phyloP scores from a whole-genome alignment of 2,888 invertebrate species.

The Acronicta leporina region DNA sequence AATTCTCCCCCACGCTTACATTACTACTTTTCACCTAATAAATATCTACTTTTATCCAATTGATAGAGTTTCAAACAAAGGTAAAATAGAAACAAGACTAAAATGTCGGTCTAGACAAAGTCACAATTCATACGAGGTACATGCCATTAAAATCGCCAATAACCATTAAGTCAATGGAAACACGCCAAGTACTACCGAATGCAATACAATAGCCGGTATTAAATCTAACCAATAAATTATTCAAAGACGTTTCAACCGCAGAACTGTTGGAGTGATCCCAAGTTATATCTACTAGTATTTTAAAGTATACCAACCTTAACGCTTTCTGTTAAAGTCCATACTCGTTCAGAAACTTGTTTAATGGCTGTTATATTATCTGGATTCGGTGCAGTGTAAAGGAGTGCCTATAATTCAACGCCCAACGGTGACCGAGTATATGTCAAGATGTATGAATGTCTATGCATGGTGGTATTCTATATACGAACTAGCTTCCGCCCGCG shows the following conservation, averaged over 20 bases:
- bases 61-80: conserved; percentile 16
- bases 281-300: conserved; percentile 7
- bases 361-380: conserved; percentile 4
- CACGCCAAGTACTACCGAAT: conserved; percentile 53
- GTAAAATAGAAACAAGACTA: conserved; percentile 4
- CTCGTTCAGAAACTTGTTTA: conserved; percentile 12
- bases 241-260: conserved; percentile 59
- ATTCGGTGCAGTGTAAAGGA: conserved; percentile 33
- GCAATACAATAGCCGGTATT: conserved; percentile 64
- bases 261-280: conserved; percentile 49
- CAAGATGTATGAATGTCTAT: conserved; percentile 54
- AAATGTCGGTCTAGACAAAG: conserved; percentile 44
- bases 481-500: conserved; percentile 15
- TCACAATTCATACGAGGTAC: conserved; percentile 48
- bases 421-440: conserved; percentile 46
- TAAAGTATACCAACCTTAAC: background rate
- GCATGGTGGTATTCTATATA: conserved; percentile 31
- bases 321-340: conserved; percentile 15
- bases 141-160: conserved; percentile 43
- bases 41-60: background rate
- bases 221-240: conserved; percentile 68
- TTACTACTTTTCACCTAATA: background rate
- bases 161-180: conserved; percentile 55
- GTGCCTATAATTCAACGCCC: conserved; percentile 52
- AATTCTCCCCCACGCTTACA: too few relatives aligned